Conservation (phyloP, 2,888 invertebrate species). For the Seira musarum region DNA sequence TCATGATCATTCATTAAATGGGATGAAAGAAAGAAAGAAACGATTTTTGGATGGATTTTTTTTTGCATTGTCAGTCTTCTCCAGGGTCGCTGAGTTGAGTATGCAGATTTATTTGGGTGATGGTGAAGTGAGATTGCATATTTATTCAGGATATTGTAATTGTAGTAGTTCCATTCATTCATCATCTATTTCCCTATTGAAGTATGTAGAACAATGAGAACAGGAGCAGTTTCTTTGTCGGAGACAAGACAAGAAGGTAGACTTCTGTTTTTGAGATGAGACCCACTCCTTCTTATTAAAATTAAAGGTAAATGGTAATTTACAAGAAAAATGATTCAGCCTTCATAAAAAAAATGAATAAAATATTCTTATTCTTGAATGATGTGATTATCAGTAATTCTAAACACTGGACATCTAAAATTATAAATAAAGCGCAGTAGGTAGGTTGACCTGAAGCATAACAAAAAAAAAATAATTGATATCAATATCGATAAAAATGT, state of each 20-base stretch:
- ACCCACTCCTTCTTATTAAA: conserved; percentile 17
- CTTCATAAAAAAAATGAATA: neutral
- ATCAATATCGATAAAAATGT: neutral
- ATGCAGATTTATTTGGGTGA: conserved; percentile 45
- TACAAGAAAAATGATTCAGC: neutral
- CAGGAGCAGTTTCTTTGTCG: conserved; percentile 8
- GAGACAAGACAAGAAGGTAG: conserved; percentile 26
- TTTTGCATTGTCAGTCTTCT: conserved; percentile 31
- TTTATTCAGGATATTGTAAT: neutral
- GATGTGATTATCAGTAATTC: conserved; percentile 5
- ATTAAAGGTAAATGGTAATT: neutral
- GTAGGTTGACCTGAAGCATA: neutral
- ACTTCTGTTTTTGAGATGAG: conserved; percentile 17
- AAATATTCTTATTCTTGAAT: no score
- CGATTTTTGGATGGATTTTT: neutral
- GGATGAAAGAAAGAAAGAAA: no score
- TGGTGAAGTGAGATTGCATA: conserved; percentile 4
- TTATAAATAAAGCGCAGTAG: neutral
- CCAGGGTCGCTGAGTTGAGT: conserved; percentile 57
- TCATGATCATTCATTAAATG: conserved; percentile 16
- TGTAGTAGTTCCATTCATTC: conserved; percentile 29
- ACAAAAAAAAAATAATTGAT: neutral
- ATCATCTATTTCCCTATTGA: conserved; percentile 28
- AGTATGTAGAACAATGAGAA: conserved; percentile 48
- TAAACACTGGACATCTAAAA: neutral